Base-by-base conservation (phyloP, 2,797 vertebrate genomes). In the Neosilurus mollespiculum region DNA sequence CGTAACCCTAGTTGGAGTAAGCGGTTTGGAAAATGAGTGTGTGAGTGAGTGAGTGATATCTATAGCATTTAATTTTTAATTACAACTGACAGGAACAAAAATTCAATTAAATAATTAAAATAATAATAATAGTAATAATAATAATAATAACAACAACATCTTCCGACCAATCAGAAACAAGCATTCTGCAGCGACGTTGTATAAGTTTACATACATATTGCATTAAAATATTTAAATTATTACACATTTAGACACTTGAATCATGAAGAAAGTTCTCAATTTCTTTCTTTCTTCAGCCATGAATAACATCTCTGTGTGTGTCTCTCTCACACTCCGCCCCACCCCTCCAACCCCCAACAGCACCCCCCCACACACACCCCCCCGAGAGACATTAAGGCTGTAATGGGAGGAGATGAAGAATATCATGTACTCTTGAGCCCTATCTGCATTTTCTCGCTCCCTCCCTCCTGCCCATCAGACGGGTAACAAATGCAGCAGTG, bases 401-500 rank as follows among this genome's bases (percentile, higher is more conserved):
- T 89, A 87, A 83, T 72, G 89, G 89, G 91, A 90, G 14, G 84
- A 82, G 90, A 94, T 93, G 94, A 95, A 94, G 94, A 94, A 94
- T 94, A 92, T 91, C 91, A 94, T 93, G 91, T 91, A 92, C 92
- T 93, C 90, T 90, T 90, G 93, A 93, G 92, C 88, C 88, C 84
- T 91, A 92, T 92, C 90, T 80, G 54, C 49, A 61, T 59, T 71
- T 72, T 73, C 90, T 92, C 78, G n/a, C 85, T 72, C 87, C 88
- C 81, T 80, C 93, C 92, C 92, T 90, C 88, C 89, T 90, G 92
- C 92, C 93, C 93, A 91, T 94, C 93, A 94, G 94, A 93, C 91
- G 86, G 93, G 91, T 93, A 94, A 95, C 93, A 93, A 96, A 93
- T 93, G 93, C 80, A 81, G 91, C 90, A 91, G 90, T 92, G 51